phyloP scores from a whole-genome alignment of 2,888 invertebrate species.

The Lasioglossum villosulum region DNA sequence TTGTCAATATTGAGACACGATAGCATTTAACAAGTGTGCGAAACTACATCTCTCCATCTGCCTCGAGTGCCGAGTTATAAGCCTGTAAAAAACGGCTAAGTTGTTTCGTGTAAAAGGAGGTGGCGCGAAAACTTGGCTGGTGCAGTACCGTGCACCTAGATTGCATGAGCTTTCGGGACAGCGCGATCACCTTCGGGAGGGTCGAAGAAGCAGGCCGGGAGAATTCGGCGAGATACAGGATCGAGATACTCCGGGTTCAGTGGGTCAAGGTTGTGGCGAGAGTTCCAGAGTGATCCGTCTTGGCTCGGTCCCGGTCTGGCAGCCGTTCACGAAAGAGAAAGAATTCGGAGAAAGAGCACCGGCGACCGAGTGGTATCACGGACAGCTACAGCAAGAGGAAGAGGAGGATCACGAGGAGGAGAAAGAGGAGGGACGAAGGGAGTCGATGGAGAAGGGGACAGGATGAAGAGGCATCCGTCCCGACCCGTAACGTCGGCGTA shows the following conservation, averaged over 20 bases:
- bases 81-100: no score
- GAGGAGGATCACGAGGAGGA: background rate
- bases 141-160: background rate
- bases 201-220: slow-evolving; percentile 1
- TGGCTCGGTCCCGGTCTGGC: slow-evolving; percentile 43
- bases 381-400: background rate
- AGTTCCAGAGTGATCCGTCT: slow-evolving; percentile 68
- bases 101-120: no score
- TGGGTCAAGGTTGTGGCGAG: slow-evolving; percentile 78
- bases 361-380: slow-evolving; percentile 28
- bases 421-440: background rate
- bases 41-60: no score
- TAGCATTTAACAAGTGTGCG: no score
- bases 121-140: no score
- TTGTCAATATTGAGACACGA: no score
- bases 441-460: slow-evolving; percentile 28
- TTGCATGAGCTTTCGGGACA: background rate
- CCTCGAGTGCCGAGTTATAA: no score
- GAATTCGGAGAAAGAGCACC: slow-evolving; percentile 47
- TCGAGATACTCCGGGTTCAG: slow-evolving; percentile 67
- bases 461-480: slow-evolving; percentile 48
- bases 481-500: slow-evolving; percentile 53
- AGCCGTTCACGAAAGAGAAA: slow-evolving; percentile 49
- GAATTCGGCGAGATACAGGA: slow-evolving; percentile 58
- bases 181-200: background rate